Evolutionary conservation across 2,888 invertebrate genomes (phyloP), one percentile per base, ranked within the genome.

Genomic region (Drosophila fungiperda): DNA sequence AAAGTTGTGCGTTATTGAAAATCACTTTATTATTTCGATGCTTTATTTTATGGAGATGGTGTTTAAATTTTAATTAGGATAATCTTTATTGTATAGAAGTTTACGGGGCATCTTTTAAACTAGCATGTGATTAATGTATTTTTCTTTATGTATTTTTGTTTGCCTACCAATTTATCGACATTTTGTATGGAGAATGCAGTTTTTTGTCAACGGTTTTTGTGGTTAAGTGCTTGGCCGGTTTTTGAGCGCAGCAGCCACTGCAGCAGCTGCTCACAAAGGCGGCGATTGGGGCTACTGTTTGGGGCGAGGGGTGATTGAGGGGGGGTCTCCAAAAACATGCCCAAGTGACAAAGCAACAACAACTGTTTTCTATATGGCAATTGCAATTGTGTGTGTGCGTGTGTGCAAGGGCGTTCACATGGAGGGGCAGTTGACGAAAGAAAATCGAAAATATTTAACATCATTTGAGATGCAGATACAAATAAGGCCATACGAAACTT

Each of bases 141-240:
- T 40, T 20, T 20, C 20, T 40, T 33, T 50, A 15, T 49, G 3
- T 32, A 26, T 42, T 59, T 38, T 9, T 58, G 23, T 48, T 42
- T 63, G 35, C 48, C 55, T 15, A 38, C 42, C 64, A 58, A 80
- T 71, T 74, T 80, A 70, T 80, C 69, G 77, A 80, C 67, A 76
- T 83, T 78, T 77, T 74, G 65, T 68, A 76, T 79, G 69, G 61
- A 62, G 76, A 66, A 69, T 50, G 23, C 45, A 45, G 45, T 45
- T 45, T 74, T 63, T 68, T 29, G 29, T 29, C 53, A 55, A 55
- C 60, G 64, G 53, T 65, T 72, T 69, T 70, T 61, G 76, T 55
- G 80, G 83, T 68, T 81, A 33, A 72, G 63, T 76, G 80, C 73
- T 80, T 85, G 83, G 86, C 60, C 80, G 80, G 65, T 45, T 85